phyloP scores from a whole-genome alignment of 2,797 vertebrate genomes.

The Coreius guichenoti region DNA sequence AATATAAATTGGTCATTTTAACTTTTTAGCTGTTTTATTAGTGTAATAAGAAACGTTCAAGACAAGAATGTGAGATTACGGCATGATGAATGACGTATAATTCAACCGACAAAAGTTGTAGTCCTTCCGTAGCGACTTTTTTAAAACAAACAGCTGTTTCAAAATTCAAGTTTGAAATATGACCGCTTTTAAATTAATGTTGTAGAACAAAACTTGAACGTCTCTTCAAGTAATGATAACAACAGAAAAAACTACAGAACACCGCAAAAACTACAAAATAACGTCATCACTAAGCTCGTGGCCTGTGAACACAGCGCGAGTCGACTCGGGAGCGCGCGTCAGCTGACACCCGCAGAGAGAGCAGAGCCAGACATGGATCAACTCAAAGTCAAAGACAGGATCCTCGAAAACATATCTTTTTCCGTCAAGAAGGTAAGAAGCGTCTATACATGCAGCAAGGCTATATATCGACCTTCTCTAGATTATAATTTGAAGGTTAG shows the following conservation, averaged over 20 bases:
- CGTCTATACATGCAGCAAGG: background rate
- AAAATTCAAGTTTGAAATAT: background rate
- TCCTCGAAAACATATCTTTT: conserved; percentile 94
- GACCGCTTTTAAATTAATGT: background rate
- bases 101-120: background rate
- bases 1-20: background rate
- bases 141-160: background rate
- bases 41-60: background rate
- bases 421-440: conserved; percentile 94
- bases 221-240: background rate
- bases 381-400: conserved; percentile 95
- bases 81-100: background rate
- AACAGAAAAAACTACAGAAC: background rate
- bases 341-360: conserved; percentile 75
- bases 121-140: background rate
- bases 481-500: background rate
- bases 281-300: conserved; percentile 19
- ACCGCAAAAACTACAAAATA: background rate
- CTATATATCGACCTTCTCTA: background rate
- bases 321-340: conserved; percentile 62
- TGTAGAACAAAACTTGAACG: background rate
- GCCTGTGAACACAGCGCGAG: conserved; percentile 60
- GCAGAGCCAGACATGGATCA: conserved; percentile 86
- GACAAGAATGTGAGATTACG: background rate
- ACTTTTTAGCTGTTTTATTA: background rate